Base-by-base conservation (phyloP, 2,113 vertebrate genomes). In the Rhinogobius similis region DNA sequence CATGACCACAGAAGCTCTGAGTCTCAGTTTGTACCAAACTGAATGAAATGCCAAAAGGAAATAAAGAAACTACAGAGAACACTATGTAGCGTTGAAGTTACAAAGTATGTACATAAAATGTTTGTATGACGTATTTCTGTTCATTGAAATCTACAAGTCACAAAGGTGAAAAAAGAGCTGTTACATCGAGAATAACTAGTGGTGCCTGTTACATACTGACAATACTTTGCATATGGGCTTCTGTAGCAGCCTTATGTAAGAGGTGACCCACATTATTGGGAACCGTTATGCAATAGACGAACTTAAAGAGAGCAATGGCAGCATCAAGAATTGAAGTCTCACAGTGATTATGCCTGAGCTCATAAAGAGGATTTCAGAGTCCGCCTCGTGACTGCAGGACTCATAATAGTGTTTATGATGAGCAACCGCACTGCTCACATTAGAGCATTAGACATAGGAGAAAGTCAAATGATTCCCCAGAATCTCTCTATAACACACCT, bases 241-340 rank as follows among this genome's bases (percentile, higher is more conserved):
- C 14, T 41, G 27, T 36, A 44, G 36, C 23, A 38, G n/a, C 7
- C n/a, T 44, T 52, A 38, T 38, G 21, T 24, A 56, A 65, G 23
- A 43, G 64, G 52, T 52, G 43, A 64, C 38, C 26, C 65, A 63
- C 14, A 70, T 68, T 68, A 62, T 55, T 63, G 38, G 18, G 20
- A 48, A 16, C 24, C 9, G 56, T 44, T 41, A 53, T 55, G 58
- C n/a, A 52, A 44, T 13, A 29, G 16, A 62, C 14, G 18, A 62
- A 56, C 24, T 59, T 26, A 55, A 52, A 68, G 52, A 26, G 29
- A 26, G 20, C 13, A 18, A 32, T 39, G 13, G 62, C 23, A 56
- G 12, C 32, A 44, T n/a, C 12, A 52, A 46, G 12, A 13, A n/a
- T 48, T 18, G 36, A 13, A 5, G 43, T 56, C 16, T 2, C 26